Conservation (phyloP, 2,888 invertebrate species). For the Proisotoma minuta region DNA sequence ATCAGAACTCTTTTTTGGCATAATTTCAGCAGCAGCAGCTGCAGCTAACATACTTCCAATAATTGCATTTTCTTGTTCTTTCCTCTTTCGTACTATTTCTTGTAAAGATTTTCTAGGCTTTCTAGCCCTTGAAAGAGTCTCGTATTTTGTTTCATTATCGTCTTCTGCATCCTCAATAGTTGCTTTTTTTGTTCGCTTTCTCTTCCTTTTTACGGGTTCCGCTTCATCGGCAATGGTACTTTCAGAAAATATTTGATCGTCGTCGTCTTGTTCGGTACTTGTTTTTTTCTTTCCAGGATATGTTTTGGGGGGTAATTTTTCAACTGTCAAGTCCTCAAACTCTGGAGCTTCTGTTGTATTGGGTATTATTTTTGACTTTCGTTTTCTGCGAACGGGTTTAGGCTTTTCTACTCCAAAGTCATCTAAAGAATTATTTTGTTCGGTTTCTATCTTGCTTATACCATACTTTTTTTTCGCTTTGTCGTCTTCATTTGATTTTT, state of each 20-base stretch:
- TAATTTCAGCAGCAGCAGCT: not conserved
- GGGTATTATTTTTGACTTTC: not conserved
- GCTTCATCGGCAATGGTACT: not conserved
- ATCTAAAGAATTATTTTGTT: too few relatives aligned
- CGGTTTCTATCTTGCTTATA: too few relatives aligned
- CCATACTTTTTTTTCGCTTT: too few relatives aligned
- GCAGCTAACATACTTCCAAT: not conserved
- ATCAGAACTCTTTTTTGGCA: slow-evolving; percentile 20
- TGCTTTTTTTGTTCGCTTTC: slow-evolving; percentile 8
- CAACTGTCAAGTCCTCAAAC: not conserved
- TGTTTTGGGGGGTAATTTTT: not conserved
- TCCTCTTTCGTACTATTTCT: not conserved
- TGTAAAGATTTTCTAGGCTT: not conserved
- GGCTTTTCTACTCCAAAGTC: slow-evolving; percentile 3
- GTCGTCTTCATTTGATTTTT: too few relatives aligned
- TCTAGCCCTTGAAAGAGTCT: not conserved
- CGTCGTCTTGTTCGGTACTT: not conserved
- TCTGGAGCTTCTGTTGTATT: not conserved
- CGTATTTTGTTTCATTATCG: slow-evolving; percentile 5
- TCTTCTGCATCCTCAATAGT: not conserved
- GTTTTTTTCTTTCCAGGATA: not conserved
- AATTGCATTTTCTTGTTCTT: too few relatives aligned
- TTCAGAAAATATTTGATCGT: too few relatives aligned
- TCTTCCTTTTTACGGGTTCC: not conserved
- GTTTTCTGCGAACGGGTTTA: not conserved